A percentile compares a stretch with the other conserved stretches of the same genome.
phyloP scores from a whole-genome alignment of 2,113 vertebrate species.

The Anguilla japonica region DNA sequence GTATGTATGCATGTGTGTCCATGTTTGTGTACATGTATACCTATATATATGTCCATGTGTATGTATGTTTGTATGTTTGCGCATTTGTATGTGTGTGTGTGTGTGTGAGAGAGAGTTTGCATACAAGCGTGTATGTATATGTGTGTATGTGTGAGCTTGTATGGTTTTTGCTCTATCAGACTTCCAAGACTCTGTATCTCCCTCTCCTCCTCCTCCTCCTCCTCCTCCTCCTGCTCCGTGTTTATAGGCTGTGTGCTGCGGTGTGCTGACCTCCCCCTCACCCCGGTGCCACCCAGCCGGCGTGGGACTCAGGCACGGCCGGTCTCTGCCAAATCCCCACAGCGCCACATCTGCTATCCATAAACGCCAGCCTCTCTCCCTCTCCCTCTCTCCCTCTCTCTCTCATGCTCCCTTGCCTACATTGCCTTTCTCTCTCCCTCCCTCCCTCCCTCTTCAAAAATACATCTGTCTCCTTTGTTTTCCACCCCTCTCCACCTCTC shows the following conservation, averaged over 20 bases:
- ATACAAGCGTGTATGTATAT: not conserved
- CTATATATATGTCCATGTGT: not conserved
- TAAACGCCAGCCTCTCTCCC: conserved; percentile 76
- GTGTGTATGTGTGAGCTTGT: not conserved
- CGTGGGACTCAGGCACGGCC: conserved; percentile 66
- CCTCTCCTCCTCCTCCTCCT: conserved; percentile 64
- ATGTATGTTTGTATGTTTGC: not conserved
- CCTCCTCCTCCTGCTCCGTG: conserved; percentile 48
- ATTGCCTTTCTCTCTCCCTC: conserved; percentile 41
- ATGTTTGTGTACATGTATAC: too few species aligned
- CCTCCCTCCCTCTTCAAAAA: conserved; percentile 50
- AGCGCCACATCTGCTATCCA: conserved; percentile 81
- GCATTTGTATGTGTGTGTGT: not conserved
- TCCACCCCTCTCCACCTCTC: conserved; percentile 38
- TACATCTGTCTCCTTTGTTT: conserved; percentile 15
- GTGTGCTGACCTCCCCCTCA: conserved; percentile 73
- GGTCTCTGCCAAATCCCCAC: conserved; percentile 76
- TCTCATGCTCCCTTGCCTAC: conserved; percentile 58
- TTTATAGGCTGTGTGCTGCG: conserved; percentile 74
- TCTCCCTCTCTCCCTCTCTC: conserved; percentile 62
- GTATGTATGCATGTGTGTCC: not conserved
- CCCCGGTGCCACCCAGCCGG: conserved; percentile 79
- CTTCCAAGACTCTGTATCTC: not conserved
- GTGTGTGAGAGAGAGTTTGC: not conserved
- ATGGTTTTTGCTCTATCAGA: not conserved